phyloP scores from a whole-genome alignment of 2,797 vertebrate genomes.

The Catamblyrhynchus diadema region DNA sequence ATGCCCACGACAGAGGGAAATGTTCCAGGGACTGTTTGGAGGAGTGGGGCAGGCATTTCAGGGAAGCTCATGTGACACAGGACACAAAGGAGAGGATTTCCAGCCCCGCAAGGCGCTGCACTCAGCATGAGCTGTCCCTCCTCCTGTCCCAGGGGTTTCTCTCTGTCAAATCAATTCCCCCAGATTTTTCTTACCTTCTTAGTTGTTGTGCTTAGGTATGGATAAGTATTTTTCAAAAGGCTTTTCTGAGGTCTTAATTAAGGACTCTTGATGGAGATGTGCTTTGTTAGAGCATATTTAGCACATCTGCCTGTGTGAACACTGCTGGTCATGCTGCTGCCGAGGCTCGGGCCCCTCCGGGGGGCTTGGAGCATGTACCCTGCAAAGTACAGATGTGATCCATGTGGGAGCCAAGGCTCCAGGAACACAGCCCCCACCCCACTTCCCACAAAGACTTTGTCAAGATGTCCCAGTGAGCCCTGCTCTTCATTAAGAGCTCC shows the following conservation, averaged over 20 bases:
- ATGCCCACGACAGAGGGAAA: not conserved
- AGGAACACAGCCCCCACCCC: not conserved
- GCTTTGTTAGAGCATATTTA: not conserved
- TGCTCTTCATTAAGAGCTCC: not conserved
- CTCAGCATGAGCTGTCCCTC: not conserved
- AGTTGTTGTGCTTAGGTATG: not conserved
- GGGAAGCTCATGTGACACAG: accelerated
- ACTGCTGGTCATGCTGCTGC: not conserved
- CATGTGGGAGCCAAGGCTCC: not conserved
- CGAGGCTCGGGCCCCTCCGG: not conserved
- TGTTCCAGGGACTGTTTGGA: not conserved
- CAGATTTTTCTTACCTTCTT: not conserved
- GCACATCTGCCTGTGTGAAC: not conserved
- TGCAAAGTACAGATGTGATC: not conserved
- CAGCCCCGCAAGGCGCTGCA: not conserved
- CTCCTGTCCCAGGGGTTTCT: not conserved
- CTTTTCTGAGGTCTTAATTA: not conserved
- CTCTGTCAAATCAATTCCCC: not conserved
- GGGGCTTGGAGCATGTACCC: not conserved
- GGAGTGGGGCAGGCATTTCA: not conserved
- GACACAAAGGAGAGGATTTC: not conserved
- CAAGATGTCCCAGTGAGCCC: not conserved
- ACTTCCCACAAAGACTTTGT: not conserved
- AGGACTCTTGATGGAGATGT: not conserved
- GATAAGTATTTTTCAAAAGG: not conserved